Percentiles rank a stretch among this genome's conserved stretches.
phyloP scores from a whole-genome alignment of 1,140 invertebrate genomes.

The Drosophila busckii region DNA sequence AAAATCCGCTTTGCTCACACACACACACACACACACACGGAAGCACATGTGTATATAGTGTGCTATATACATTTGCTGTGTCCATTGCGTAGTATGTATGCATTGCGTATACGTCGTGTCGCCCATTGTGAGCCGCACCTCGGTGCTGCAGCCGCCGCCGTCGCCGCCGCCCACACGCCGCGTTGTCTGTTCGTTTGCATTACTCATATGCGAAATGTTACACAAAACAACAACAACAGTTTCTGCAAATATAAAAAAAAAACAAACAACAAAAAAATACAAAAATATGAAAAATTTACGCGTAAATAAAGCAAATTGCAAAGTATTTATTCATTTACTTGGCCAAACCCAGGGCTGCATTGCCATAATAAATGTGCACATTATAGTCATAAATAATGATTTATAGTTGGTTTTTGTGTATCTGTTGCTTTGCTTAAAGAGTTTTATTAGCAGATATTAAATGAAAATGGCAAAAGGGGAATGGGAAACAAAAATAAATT shows the following conservation, averaged over 20 bases:
- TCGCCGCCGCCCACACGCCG: background rate
- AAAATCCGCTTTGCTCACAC: conserved; percentile 64
- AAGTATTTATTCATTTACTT: conserved; percentile 69
- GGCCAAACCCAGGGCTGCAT: conserved; percentile 49
- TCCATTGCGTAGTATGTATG: conserved; percentile 21
- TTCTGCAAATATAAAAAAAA: conserved; percentile 4
- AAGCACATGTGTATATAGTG: conserved; percentile 22
- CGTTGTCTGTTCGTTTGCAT: conserved; percentile 50
- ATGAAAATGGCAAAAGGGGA: too few species aligned
- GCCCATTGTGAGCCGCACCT: conserved; percentile 67
- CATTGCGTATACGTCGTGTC: conserved; percentile 66
- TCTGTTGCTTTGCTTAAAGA: too few species aligned
- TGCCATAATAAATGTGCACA: background rate
- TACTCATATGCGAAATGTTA: conserved; percentile 54
- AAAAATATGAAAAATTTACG: conserved; percentile 63
- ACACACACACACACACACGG: conserved; percentile 16
- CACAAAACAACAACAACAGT: conserved; percentile 22
- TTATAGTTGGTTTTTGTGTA: too few species aligned
- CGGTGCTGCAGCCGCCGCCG: conserved; percentile 15
- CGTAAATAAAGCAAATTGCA: too few species aligned
- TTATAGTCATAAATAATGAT: too few species aligned
- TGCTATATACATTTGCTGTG: conserved; percentile 49
- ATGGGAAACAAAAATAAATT: too few species aligned
- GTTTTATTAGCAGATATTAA: too few species aligned
- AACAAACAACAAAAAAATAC: conserved; percentile 12